phyloP scores from a whole-genome alignment of 1,140 invertebrate genomes.

The Drosophila parabipectinata region DNA sequence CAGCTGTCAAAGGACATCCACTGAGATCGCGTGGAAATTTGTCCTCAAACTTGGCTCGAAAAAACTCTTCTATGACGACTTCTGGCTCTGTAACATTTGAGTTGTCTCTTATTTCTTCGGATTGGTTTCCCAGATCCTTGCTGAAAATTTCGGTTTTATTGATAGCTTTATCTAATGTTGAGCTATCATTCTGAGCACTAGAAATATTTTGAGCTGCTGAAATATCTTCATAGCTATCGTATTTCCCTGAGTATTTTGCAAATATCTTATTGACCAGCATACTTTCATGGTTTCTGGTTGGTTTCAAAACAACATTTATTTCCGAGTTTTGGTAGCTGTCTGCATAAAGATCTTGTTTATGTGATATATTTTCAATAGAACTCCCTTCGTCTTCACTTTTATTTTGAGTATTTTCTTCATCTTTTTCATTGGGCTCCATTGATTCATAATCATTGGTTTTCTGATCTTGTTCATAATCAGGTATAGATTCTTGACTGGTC shows the following conservation, averaged over 20 bases:
- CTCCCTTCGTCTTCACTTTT: not conserved
- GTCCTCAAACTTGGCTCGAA: constrained; percentile 58
- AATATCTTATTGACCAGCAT: not conserved
- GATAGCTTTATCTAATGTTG: not conserved
- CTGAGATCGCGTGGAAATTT: constrained; percentile 75
- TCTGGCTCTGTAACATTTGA: constrained; percentile 8
- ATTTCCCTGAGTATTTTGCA: not conserved
- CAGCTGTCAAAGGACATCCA: constrained; percentile 70
- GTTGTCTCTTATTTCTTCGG: not conserved
- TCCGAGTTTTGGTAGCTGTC: not conserved
- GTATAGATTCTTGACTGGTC: not conserved
- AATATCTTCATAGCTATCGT: not conserved
- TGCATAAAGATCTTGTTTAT: not conserved
- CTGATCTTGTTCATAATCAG: not conserved
- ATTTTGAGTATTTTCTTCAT: not conserved
- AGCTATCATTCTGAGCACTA: not conserved
- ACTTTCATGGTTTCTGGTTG: not conserved
- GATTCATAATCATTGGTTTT: not conserved
- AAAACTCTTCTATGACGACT: constrained; percentile 54
- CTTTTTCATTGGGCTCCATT: not conserved
- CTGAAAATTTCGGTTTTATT: not conserved
- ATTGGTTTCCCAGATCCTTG: not conserved
- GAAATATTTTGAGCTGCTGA: not conserved
- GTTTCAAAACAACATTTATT: not conserved
- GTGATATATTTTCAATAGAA: not conserved